Evolutionary conservation across 2,888 invertebrate species (phyloP), one percentile per base, ranked within the genome.

Genomic region (Ormyrus pomaceus): DNA sequence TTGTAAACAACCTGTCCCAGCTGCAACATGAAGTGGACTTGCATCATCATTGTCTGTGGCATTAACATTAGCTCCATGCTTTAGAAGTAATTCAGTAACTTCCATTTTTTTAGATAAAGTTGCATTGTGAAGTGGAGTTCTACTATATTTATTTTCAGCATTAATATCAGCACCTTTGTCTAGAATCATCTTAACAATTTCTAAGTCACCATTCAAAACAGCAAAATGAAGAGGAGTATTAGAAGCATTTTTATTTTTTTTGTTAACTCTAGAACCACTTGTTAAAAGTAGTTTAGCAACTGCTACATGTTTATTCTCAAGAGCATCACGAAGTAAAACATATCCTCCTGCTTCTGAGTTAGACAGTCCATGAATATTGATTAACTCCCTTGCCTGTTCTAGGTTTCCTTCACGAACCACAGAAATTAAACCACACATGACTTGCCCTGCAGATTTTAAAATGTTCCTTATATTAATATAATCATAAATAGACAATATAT

Each of bases 211-310:
- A 46, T 75, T 56, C 62, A 51, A 72, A 11, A 81, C 68, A 48
- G 79, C 82, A 70, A 51, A 73, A 77, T 82, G 77, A 48, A 80
- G 68, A 46, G 79, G 80, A 34, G 79, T 75, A 61, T 80, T 72
- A 6, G 13, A 50, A 56, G 5, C 48, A 66, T 8, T 48, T 65
- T 5, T 69, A 69, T 56, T 46, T 9, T 46, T 73, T 76, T 48
- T 65, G 58, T 19, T 19, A 19, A 71, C 13, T 70, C 82, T 56
- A 50, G 79, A 82, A n/a, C 79, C 82, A 34, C 79, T 77, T 6
- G 50, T 73, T 19, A 82, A 6, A 55, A 82, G 70, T 56, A 82
- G 69, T 72, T 79, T 79, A n/a, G 75, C 66, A 6, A 82, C 64
- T 62, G 79, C 79, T 58, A 61, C 77, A 9, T 70, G 68, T 5